phyloP scores from a whole-genome alignment of 1,140 invertebrate species.

The Aphis gossypii region DNA sequence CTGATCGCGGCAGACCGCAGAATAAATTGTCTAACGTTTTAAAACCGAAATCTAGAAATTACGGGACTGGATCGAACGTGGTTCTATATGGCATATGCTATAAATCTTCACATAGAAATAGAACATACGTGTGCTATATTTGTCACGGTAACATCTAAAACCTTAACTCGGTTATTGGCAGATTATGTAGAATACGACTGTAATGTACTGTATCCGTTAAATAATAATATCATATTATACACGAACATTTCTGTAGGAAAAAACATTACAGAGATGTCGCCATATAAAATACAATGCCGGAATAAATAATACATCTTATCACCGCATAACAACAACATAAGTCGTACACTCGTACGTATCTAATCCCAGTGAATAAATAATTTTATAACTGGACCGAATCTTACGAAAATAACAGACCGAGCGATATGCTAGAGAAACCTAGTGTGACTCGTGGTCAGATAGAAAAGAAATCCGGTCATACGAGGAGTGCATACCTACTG shows the following conservation, averaged over 20 bases:
- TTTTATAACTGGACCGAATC: neutral
- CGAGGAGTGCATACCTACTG: neutral
- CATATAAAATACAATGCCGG: neutral
- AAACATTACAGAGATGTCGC: neutral
- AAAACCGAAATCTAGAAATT: neutral
- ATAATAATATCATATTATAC: neutral
- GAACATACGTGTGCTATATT: neutral
- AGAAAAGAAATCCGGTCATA: neutral
- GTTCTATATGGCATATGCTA: neutral
- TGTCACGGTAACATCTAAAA: neutral
- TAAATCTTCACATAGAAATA: neutral
- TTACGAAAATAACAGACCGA: neutral
- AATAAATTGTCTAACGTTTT: neutral
- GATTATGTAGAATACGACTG: neutral
- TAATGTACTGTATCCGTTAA: neutral
- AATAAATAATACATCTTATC: neutral
- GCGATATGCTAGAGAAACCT: neutral
- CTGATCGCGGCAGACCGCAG: neutral
- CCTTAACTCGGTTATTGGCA: neutral
- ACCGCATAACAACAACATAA: neutral
- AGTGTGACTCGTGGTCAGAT: neutral
- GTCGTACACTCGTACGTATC: neutral
- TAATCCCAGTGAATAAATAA: neutral
- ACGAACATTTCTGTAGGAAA: neutral
- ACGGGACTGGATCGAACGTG: neutral